Conservation (phyloP, 2,888 invertebrate genomes). For the Diaprepes abbreviatus region DNA sequence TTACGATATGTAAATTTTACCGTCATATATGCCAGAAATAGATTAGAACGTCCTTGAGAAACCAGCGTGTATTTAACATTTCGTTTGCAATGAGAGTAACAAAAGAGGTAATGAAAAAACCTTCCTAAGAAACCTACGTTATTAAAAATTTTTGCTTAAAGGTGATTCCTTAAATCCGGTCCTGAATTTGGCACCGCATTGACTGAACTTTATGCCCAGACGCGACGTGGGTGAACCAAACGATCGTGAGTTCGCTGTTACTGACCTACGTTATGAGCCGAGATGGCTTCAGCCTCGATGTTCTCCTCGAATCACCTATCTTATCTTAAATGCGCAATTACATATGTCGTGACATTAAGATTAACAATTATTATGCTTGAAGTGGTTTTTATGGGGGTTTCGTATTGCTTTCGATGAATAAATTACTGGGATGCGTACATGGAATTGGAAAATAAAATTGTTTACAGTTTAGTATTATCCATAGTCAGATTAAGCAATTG, state of each 20-base stretch:
- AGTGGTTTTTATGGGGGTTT: constrained; percentile 40
- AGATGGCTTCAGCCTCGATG: constrained; percentile 33
- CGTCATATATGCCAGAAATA: too few species aligned
- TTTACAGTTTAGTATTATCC: too few species aligned
- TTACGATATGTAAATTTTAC: too few species aligned
- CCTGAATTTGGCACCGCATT: constrained; percentile 30
- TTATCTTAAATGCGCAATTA: constrained; percentile 66
- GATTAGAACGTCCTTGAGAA: too few species aligned
- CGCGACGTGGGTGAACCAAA: constrained; percentile 43
- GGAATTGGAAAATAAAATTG: too few species aligned
- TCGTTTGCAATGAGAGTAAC: too few species aligned
- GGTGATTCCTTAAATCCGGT: constrained; percentile 17
- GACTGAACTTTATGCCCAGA: constrained; percentile 22
- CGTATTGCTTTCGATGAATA: constrained; percentile 37
- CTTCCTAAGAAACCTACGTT: too few species aligned
- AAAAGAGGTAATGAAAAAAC: too few species aligned
- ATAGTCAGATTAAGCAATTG: too few species aligned
- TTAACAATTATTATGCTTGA: constrained; percentile 48
- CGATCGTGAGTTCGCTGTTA: constrained; percentile 42
- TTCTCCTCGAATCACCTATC: constrained; percentile 39
- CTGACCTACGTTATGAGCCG: constrained; percentile 47
- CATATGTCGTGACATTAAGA: constrained; percentile 63
- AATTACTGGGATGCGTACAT: constrained; percentile 36
- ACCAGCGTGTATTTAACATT: too few species aligned
- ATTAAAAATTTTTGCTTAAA: too few species aligned